These are phyloP conservation scores for Nipponacmea schrenckii DNA, from an alignment of 2,888 invertebrate species.

Conservation along the genomic window DNA sequence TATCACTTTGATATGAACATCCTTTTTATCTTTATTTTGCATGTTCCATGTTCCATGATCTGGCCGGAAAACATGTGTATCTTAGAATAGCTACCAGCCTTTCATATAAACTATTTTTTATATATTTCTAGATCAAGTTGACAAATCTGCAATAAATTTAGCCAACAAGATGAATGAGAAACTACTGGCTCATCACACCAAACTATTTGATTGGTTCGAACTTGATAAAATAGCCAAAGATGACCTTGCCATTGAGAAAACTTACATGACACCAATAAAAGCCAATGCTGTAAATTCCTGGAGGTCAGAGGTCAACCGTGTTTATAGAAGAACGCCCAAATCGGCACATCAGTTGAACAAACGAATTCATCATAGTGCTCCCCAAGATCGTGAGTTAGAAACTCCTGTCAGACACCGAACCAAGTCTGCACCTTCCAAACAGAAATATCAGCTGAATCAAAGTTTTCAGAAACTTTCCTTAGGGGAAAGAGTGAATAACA, in stretches of 20 bases:
- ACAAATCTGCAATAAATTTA: too few species aligned
- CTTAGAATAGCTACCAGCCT: too few species aligned
- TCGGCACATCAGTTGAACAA: constrained; percentile 18
- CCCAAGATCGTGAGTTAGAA: neutral
- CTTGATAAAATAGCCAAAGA: constrained; percentile 39
- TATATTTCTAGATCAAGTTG: too few species aligned
- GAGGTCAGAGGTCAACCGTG: constrained; percentile 32
- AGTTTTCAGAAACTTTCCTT: constrained; percentile 29
- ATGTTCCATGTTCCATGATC: too few species aligned
- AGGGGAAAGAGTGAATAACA: constrained; percentile 24
- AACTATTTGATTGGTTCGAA: constrained; percentile 52
- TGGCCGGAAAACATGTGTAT: too few species aligned
- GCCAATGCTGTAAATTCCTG: constrained; percentile 42
- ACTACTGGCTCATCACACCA: constrained; percentile 48
- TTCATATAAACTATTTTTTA: too few species aligned
- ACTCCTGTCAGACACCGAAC: neutral
- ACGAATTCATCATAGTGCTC: constrained; percentile 21
- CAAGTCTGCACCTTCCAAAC: constrained; percentile 33
- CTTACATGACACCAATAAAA: constrained; percentile 37
- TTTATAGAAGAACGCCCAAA: constrained; percentile 23
- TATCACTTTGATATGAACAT: too few species aligned
- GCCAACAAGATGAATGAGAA: constrained; percentile 44
- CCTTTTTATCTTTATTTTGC: too few species aligned
- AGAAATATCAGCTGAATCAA: constrained; percentile 33
- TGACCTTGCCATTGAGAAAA: constrained; percentile 20